phyloP scores from a whole-genome alignment of 2,113 vertebrate genomes.

The Tachycineta bicolor region DNA sequence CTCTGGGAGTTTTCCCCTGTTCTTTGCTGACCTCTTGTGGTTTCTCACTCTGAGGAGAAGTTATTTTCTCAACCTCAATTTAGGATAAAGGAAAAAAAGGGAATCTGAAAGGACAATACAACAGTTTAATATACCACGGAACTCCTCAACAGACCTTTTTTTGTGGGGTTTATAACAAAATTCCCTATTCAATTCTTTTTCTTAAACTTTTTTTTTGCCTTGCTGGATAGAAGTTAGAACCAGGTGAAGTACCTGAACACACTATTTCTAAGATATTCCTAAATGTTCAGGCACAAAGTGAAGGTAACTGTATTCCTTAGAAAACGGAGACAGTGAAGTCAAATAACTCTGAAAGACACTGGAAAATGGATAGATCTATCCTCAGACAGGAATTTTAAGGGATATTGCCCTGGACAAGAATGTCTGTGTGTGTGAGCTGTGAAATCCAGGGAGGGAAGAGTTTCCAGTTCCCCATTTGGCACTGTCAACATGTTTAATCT shows the following conservation, averaged over 20 bases:
- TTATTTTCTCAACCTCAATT: neutral
- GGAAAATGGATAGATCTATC: neutral
- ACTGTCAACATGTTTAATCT: slow-evolving; percentile 51
- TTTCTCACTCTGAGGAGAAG: neutral
- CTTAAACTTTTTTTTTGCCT: neutral
- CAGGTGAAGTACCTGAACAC: neutral
- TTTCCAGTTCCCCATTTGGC: neutral
- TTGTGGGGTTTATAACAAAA: neutral
- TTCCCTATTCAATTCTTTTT: too few relatives aligned
- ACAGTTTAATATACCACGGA: neutral
- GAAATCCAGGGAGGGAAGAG: neutral
- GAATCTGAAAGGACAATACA: neutral
- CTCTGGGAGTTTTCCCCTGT: neutral
- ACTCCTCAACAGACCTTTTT: neutral
- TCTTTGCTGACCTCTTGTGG: slow-evolving; percentile 76
- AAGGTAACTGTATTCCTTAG: neutral
- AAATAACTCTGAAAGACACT: rapidly evolving
- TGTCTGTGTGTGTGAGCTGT: neutral
- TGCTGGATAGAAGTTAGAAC: neutral
- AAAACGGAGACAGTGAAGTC: neutral
- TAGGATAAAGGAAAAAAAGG: too few relatives aligned
- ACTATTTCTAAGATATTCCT: neutral
- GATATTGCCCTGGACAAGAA: neutral
- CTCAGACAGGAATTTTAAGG: neutral
- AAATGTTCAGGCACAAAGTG: neutral